These are phyloP conservation scores for Orchestia grillus DNA, from an alignment of 1,140 invertebrate genomes.

Conservation along the genomic window DNA sequence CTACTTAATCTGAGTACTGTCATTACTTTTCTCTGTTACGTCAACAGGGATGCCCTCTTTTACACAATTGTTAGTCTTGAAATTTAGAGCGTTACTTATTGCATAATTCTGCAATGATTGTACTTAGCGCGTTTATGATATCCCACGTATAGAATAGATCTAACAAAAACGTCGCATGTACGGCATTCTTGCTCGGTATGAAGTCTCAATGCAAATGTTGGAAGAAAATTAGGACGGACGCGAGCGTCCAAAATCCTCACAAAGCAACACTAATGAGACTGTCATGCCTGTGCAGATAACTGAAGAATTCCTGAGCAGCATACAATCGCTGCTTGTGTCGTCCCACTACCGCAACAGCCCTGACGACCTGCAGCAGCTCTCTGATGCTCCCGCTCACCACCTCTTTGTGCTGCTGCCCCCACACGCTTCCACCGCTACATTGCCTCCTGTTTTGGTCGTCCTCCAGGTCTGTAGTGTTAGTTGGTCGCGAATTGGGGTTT, in stretches of 20 bases:
- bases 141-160: too few species aligned
- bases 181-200: too few species aligned
- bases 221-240: too few species aligned
- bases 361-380: slow-evolving; percentile 98
- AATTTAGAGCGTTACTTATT: too few species aligned
- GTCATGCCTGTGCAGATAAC: slow-evolving; percentile 73
- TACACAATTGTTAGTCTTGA: too few species aligned
- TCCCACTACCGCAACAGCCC: slow-evolving; percentile 99
- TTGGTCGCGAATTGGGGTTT: background rate
- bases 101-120: too few species aligned
- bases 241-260: background rate
- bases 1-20: background rate
- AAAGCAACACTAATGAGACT: background rate
- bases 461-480: slow-evolving; percentile 78
- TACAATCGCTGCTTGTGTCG: slow-evolving; percentile 94
- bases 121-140: too few species aligned
- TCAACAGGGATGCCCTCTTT: too few species aligned
- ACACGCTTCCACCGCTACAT: slow-evolving; percentile 77
- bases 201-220: too few species aligned
- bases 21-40: too few species aligned
- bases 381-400: slow-evolving; percentile 98
- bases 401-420: slow-evolving; percentile 95
- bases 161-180: too few species aligned
- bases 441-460: slow-evolving; percentile 93
- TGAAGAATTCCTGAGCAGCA: slow-evolving; percentile 91